Evolutionary conservation across 2,797 vertebrate species (phyloP).

Genomic region (Lagocephalus sceleratus): DNA sequence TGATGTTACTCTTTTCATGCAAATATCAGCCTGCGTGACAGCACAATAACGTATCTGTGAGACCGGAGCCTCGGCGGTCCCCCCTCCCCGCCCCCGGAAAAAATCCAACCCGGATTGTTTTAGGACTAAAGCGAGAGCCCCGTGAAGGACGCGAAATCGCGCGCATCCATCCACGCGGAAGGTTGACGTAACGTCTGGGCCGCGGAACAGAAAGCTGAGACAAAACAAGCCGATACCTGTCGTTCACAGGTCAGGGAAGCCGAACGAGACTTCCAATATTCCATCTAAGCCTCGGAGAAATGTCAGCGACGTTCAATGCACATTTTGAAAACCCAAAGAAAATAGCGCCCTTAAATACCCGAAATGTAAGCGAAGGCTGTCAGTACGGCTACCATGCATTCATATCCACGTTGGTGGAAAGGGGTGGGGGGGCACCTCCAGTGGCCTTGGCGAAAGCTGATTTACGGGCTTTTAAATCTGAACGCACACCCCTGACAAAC

Average conservation of each 20-base stretch:
- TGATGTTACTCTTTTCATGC: slow-evolving; percentile 51
- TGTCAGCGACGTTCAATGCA: slow-evolving; percentile 20
- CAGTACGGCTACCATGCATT: not conserved
- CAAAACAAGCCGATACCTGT: slow-evolving; percentile 33
- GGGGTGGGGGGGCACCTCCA: slow-evolving; percentile 32
- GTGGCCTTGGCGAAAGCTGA: slow-evolving; percentile 63
- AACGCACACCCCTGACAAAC: slow-evolving; percentile 42
- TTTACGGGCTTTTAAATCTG: slow-evolving; percentile 59
- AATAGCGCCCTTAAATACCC: not conserved
- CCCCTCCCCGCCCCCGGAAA: slow-evolving; percentile 24
- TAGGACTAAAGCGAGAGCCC: slow-evolving; percentile 21
- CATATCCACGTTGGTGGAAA: not conserved
- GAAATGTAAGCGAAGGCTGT: slow-evolving; percentile 22
- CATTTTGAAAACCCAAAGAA: not conserved
- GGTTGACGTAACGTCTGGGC: slow-evolving; percentile 42
- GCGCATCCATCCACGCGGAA: slow-evolving; percentile 10
- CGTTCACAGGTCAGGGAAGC: slow-evolving; percentile 11
- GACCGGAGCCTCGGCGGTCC: slow-evolving; percentile 28
- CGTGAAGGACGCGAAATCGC: slow-evolving; percentile 28
- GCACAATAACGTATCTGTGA: slow-evolving; percentile 46
- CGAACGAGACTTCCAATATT: slow-evolving; percentile 32
- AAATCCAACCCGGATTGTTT: slow-evolving; percentile 46
- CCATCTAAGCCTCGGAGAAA: slow-evolving; percentile 42
- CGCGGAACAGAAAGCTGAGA: slow-evolving; percentile 19
- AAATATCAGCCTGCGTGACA: slow-evolving; percentile 45